Evolutionary conservation across 1,140 invertebrate genomes (phyloP), one percentile per base, ranked within the genome.

Genomic region (Scaptomyza hsui): DNA sequence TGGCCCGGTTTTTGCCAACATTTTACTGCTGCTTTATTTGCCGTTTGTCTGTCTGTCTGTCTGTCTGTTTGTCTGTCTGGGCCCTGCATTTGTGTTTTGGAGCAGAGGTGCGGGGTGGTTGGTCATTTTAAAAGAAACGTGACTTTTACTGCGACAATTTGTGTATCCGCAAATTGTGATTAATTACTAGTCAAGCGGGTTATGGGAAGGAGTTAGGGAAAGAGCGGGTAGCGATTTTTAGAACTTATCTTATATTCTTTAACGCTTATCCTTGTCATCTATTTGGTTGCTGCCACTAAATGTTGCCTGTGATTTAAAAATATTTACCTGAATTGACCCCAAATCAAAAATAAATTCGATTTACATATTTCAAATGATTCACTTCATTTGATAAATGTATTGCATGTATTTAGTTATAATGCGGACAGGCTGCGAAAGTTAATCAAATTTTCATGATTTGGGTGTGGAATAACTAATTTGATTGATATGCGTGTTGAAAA

Each of bases 141-240:
- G 75, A 77, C 75, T 77, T 77, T 77, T 77, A 77, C 75, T 77
- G 75, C 75, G 75, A 77, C 75, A 77, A 77, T 77, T 77, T 77
- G 75, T 77, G 74, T 77, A 77, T 77, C 75, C 75, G 75, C 75
- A 78, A 77, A 77, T 77, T 77, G 75, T 77, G 75, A 77, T 77
- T 77, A 77, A 77, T 77, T 78, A 77, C 44, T 10, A 37, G 48
- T 51, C 60, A 19, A 19, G 59, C 21, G 35, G 21, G 15, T 26
- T 18, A 32, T 16, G 35, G 13, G n/a, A 4, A 3, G 26, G 47
- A 13, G 0, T 26, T 1, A 13, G 3, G 15, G 29, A 10, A 24
- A 7, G 41, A 74, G 51, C 15, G 35, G 37, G 37, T 51, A 51
- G 12, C 48, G 61, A 56, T 74, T 39, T 12, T 37, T 16, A 7